phyloP scores from a whole-genome alignment of 2,888 invertebrate genomes.

The Minunthozetes semirufus region DNA sequence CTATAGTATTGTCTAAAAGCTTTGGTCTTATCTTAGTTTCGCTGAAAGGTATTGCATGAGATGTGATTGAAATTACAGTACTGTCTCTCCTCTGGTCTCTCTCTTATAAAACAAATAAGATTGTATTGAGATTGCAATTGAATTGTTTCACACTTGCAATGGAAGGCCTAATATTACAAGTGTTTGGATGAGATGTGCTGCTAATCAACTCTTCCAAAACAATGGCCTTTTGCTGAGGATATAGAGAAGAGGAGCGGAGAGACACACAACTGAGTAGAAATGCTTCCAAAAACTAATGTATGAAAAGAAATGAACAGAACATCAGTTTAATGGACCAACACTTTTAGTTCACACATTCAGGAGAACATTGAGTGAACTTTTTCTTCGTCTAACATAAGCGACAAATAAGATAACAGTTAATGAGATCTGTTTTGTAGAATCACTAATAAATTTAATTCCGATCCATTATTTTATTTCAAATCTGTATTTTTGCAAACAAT shows the following conservation, averaged over 20 bases:
- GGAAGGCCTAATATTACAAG: neutral
- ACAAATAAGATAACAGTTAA: conserved; percentile 2
- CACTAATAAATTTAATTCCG: neutral
- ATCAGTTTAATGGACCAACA: conserved; percentile 21
- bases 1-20: neutral
- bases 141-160: neutral
- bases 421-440: neutral
- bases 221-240: neutral
- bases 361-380: neutral
- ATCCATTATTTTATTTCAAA: neutral
- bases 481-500: no score
- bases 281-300: conserved; percentile 9
- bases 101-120: neutral
- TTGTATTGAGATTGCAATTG: neutral
- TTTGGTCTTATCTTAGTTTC: neutral
- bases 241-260: neutral
- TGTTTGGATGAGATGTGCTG: neutral
- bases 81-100: neutral
- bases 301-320: conserved; percentile 17
- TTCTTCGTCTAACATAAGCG: neutral
- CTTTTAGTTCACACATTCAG: conserved; percentile 8
- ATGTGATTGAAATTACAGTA: conserved; percentile 1
- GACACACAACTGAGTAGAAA: neutral
- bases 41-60: neutral
- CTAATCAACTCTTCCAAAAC: neutral